These are phyloP conservation scores for Pygocentrus nattereri DNA, from an alignment of 2,797 vertebrate genomes.

Conservation along the genomic window DNA sequence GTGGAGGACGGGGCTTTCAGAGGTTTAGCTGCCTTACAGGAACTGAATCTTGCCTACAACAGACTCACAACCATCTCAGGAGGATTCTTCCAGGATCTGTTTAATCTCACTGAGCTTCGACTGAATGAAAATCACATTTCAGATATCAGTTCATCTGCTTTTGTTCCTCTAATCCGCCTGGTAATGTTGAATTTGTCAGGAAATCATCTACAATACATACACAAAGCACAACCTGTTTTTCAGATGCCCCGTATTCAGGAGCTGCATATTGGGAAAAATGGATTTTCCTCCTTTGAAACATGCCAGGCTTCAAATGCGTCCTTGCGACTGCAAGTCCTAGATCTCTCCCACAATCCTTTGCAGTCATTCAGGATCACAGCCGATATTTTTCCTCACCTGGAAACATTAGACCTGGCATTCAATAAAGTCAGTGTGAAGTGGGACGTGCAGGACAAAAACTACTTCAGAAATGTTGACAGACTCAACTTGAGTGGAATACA, in stretches of 20 bases:
- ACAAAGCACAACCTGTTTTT: not conserved
- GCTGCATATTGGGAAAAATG: conserved; percentile 27
- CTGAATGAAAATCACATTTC: conserved; percentile 3
- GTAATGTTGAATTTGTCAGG: not conserved
- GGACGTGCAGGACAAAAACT: conserved; percentile 62
- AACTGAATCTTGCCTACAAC: conserved; percentile 71
- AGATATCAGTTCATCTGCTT: not conserved
- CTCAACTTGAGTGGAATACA: conserved; percentile 68
- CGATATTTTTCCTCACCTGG: conserved; percentile 69
- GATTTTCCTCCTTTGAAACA: not conserved
- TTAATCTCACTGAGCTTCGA: not conserved
- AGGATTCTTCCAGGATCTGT: not conserved
- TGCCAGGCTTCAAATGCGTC: not conserved
- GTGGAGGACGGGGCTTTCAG: conserved; percentile 65
- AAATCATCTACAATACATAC: not conserved
- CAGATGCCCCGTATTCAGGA: conserved; percentile 46
- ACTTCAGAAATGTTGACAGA: conserved; percentile 64
- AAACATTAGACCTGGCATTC: conserved; percentile 55
- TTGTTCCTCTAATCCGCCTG: not conserved
- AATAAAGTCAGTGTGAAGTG: conserved; percentile 48
- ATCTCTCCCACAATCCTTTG: conserved; percentile 71
- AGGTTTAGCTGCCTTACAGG: conserved; percentile 58
- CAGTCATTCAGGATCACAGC: conserved; percentile 60
- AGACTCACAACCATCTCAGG: conserved; percentile 53
- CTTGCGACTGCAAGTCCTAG: conserved; percentile 54